Conservation (phyloP, 2,113 vertebrate genomes). For the Elephantulus edwardii region DNA sequence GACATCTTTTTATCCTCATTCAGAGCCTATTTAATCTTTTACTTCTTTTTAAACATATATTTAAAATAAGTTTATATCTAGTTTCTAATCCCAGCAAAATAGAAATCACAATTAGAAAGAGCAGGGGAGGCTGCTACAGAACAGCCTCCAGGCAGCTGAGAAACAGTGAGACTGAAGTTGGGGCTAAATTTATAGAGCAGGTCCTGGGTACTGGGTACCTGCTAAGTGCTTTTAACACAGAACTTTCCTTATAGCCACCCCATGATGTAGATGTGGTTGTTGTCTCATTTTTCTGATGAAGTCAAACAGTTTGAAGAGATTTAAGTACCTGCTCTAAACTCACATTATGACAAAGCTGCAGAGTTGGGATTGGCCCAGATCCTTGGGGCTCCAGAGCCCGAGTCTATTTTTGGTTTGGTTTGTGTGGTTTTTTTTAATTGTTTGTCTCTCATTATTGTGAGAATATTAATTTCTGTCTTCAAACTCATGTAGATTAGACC, state of each 20-base stretch:
- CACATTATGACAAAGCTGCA: neutral
- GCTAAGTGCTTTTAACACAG: neutral
- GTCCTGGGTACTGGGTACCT: neutral
- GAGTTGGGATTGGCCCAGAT: neutral
- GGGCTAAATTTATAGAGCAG: accelerated
- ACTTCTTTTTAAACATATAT: neutral
- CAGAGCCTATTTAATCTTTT: neutral
- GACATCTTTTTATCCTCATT: neutral
- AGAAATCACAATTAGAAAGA: neutral
- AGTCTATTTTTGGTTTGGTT: too few relatives aligned
- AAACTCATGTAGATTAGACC: too few relatives aligned
- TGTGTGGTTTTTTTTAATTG: too few relatives aligned
- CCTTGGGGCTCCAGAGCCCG: neutral
- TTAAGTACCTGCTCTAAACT: neutral
- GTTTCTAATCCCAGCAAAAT: slow-evolving; percentile 13
- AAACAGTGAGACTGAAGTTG: neutral
- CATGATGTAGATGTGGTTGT: neutral
- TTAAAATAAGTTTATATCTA: slow-evolving; percentile 9
- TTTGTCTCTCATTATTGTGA: too few relatives aligned
- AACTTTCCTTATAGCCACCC: neutral
- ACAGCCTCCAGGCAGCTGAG: accelerated
- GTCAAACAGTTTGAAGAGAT: neutral
- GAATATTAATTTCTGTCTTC: too few relatives aligned
- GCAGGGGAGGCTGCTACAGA: neutral
- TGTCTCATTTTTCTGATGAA: neutral